Percentiles rank a stretch among this genome's conserved stretches.
These are phyloP conservation scores for Chrysochloris asiatica DNA, from an alignment of 2,113 vertebrate species.

Conservation along the genomic window DNA sequence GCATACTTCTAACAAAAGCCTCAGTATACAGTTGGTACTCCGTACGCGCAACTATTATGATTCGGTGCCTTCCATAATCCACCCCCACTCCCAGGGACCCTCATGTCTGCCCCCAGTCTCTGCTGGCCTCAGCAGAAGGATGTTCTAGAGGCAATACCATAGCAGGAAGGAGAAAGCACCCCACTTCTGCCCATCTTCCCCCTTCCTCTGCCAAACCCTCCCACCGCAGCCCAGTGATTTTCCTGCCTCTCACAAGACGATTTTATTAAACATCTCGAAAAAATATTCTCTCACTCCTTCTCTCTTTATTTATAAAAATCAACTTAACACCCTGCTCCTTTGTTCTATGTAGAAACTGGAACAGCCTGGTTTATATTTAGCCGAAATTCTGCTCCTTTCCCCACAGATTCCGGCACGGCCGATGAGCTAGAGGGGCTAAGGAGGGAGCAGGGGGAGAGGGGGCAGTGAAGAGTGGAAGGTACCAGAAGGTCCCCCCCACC, in stretches of 20 bases:
- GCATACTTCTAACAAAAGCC: background rate
- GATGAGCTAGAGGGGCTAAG: conserved; percentile 52
- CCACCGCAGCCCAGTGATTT: conserved; percentile 77
- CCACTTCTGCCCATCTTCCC: background rate
- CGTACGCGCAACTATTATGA: background rate
- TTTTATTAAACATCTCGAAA: conserved; percentile 82
- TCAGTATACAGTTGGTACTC: background rate
- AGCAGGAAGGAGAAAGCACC: conserved; percentile 28
- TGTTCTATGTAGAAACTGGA: conserved; percentile 82
- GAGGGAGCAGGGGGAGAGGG: background rate
- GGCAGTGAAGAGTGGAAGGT: background rate
- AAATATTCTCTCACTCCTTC: conserved; percentile 83
- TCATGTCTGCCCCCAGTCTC: background rate
- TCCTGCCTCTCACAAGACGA: conserved; percentile 79
- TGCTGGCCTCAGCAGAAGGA: background rate
- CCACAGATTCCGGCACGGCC: conserved; percentile 66
- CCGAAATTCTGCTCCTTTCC: conserved; percentile 75
- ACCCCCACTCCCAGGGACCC: background rate
- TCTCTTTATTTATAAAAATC: conserved; percentile 83
- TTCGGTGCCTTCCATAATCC: background rate
- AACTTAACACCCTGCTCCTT: conserved; percentile 83
- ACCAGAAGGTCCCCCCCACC: background rate
- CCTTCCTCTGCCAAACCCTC: conserved; percentile 52
- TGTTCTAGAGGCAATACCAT: background rate
- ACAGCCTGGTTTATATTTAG: conserved; percentile 83